phyloP scores from a whole-genome alignment of 2,113 vertebrate genomes.

The Cavia aperea region DNA sequence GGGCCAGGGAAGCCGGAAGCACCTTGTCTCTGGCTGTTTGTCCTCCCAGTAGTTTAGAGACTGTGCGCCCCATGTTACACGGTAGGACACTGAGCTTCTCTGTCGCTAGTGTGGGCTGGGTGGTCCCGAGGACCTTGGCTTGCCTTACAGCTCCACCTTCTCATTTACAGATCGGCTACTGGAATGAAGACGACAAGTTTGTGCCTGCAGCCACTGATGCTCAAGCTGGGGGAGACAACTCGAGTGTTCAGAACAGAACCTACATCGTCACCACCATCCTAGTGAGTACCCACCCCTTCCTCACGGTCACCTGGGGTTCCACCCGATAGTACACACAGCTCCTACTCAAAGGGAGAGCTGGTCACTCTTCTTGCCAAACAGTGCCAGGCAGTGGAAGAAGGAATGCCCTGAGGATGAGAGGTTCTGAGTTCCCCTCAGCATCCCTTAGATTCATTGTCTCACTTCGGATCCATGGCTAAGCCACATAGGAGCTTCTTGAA shows the following conservation, averaged over 20 bases:
- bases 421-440: background rate
- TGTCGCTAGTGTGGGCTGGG: background rate
- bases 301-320: background rate
- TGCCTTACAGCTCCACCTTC: background rate
- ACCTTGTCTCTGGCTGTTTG: background rate
- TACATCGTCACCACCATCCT: constrained; percentile 98
- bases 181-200: constrained; percentile 97
- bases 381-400: background rate
- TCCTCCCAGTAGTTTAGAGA: background rate
- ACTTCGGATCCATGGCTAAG: background rate
- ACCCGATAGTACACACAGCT: background rate
- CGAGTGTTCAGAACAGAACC: constrained; percentile 91
- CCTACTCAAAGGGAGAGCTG: background rate
- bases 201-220: constrained; percentile 86
- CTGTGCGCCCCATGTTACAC: background rate
- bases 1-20: background rate
- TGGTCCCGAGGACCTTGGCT: background rate
- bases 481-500: background rate
- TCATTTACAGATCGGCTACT: constrained; percentile 90
- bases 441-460: background rate
- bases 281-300: constrained; percentile 76
- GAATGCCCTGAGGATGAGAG: background rate
- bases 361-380: background rate
- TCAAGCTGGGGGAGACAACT: constrained; percentile 87
- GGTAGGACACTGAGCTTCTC: background rate